phyloP scores from a whole-genome alignment of 2,888 invertebrate species.

The Gastrophysa polygoni region DNA sequence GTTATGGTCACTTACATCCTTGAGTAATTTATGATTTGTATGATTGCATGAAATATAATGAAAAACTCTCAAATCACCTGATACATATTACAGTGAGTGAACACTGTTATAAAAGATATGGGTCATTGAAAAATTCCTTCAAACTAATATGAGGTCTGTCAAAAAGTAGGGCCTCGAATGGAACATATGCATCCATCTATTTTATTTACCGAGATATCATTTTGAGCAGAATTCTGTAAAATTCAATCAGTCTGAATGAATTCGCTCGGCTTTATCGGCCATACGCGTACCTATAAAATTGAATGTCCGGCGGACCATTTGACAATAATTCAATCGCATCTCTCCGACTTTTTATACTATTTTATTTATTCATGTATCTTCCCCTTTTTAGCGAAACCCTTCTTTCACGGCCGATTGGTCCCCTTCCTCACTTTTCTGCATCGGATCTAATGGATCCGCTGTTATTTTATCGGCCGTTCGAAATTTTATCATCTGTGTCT shows the following conservation, averaged over 20 bases:
- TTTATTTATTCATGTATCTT: slow-evolving; percentile 14
- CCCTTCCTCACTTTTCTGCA: not conserved
- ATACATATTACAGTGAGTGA: no score
- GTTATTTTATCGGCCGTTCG: slow-evolving; percentile 8
- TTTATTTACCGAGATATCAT: not conserved
- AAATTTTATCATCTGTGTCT: not conserved
- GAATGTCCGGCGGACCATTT: slow-evolving; percentile 44
- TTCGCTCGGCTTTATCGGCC: slow-evolving; percentile 29
- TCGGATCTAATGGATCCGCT: slow-evolving; percentile 4
- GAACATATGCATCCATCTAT: not conserved
- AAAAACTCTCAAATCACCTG: no score
- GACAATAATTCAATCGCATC: slow-evolving; percentile 38
- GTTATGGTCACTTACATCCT: no score
- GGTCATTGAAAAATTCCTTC: no score
- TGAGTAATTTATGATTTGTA: no score
- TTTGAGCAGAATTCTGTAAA: slow-evolving; percentile 20
- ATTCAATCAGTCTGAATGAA: slow-evolving; percentile 13
- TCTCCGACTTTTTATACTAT: slow-evolving; percentile 7
- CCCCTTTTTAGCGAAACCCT: slow-evolving; percentile 22
- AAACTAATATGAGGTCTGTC: no score
- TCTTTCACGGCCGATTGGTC: slow-evolving; percentile 7
- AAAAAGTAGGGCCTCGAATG: no score
- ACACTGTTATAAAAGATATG: no score
- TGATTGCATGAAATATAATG: no score
- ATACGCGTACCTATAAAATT: slow-evolving; percentile 30